Percentiles rank a stretch among this genome's conserved stretches.
phyloP scores from a whole-genome alignment of 2,113 vertebrate genomes.

The Labeo rohita region DNA sequence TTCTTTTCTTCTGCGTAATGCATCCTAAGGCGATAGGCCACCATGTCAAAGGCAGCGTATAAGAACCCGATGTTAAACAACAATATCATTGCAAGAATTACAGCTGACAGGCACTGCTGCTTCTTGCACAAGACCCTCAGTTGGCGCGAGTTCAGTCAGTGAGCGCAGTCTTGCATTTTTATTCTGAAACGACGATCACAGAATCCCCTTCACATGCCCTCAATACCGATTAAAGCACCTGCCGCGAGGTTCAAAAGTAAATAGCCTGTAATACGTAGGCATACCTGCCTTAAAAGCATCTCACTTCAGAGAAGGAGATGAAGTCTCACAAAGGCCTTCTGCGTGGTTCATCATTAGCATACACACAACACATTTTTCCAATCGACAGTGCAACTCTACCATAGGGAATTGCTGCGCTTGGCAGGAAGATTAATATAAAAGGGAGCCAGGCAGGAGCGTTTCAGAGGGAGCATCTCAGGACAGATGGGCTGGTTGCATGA shows the following conservation, averaged over 20 bases:
- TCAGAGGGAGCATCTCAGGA: conserved; percentile 52
- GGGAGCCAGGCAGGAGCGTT: conserved; percentile 49
- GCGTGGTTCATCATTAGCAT: conserved; percentile 49
- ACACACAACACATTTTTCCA: conserved; percentile 56
- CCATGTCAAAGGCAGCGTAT: conserved; percentile 1
- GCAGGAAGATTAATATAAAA: conserved; percentile 54
- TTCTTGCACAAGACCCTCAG: conserved; percentile 8
- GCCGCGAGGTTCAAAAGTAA: conserved; percentile 3
- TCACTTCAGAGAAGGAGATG: conserved; percentile 36
- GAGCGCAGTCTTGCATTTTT: not conserved
- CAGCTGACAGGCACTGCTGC: conserved; percentile 5
- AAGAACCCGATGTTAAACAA: conserved; percentile 20
- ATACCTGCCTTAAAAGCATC: conserved; percentile 29
- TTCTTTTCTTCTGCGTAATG: conserved; percentile 30
- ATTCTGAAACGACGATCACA: conserved; percentile 29
- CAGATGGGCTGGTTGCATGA: conserved; percentile 59
- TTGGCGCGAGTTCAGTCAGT: conserved; percentile 3
- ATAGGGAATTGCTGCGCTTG: conserved; percentile 50
- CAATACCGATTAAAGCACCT: not conserved
- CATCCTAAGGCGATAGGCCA: conserved; percentile 14
- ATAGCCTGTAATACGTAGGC: conserved; percentile 14
- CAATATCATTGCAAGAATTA: conserved; percentile 1
- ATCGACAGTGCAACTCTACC: conserved; percentile 48
- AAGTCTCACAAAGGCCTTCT: conserved; percentile 34
- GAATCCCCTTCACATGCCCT: conserved; percentile 3